Evolutionary conservation across 2,113 vertebrate genomes (phyloP), one percentile per base, ranked within the genome.

Genomic region (Nycticryphes semicollaris): DNA sequence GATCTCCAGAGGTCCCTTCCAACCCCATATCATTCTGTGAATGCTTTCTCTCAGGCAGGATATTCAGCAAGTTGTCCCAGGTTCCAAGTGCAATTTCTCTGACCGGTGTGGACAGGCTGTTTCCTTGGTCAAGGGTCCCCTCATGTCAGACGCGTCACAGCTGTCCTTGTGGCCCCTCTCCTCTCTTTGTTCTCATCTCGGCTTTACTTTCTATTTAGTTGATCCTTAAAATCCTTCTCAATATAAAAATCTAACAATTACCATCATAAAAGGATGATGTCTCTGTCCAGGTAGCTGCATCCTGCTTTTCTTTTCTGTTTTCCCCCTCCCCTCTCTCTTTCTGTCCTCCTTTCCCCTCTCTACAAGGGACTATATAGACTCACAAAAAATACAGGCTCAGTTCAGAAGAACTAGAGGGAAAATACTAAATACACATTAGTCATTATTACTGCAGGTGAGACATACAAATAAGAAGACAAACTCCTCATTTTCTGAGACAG

Each of bases 161-260:
- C 60, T 82, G 80, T 75, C 80, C 63, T 81, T 63, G 73, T 56
- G 69, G 16, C 21, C 73, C 25, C 25, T 82, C 45, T 68, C 0
- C 39, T 66, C 59, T 83, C 85, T 82, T 48, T 70, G 82, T 94
- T 91, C 60, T 62, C 10, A 12, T 63, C 39, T 72, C 0, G 0
- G 51, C 69, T 95, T 67, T 78, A 60, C 64, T 64, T 96, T 92
- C 79, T 82, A 14, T 68, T 87, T 79, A 67, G 30, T 12, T 91
- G 84, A 91, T 84, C 79, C 73, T 78, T 84, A 67, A 94, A 92
- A 78, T 89, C 80, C 87, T 81, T 67, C 56, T 75, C 60, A 60
- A 53, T 30, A 12, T 15, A 89, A 89, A 89, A 84, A 87, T 33
- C 47, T 31, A 84, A 70, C 91, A 94, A 91, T 89, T 93, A 77